Conservation (phyloP, 2,888 invertebrate species). For the Pasiphila rectangulata region DNA sequence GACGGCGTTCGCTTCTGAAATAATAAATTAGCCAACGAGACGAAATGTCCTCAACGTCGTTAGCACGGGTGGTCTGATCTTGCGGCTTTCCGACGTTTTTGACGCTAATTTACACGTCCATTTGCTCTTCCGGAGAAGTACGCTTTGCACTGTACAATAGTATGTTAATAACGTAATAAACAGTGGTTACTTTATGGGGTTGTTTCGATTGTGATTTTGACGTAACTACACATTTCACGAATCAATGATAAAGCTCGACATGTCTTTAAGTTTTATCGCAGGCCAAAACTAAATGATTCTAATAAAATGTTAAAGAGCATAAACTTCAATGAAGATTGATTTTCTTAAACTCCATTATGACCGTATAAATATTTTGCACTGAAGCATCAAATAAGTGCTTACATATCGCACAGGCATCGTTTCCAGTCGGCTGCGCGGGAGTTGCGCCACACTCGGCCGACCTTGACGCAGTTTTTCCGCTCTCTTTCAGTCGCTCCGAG, state of each 20-base stretch:
- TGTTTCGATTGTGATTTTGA: too few relatives aligned
- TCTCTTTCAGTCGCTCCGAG: constrained; percentile 75
- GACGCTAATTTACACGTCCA: constrained; percentile 50
- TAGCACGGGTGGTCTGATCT: constrained; percentile 69
- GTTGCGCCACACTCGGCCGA: constrained; percentile 67
- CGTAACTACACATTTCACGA: too few relatives aligned
- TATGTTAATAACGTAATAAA: constrained; percentile 8
- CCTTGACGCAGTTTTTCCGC: constrained; percentile 79
- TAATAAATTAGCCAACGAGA: constrained; percentile 75
- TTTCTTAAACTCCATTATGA: constrained; percentile 13
- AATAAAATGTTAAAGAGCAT: too few relatives aligned
- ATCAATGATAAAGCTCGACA: too few relatives aligned
- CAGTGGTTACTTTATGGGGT: constrained; percentile 5
- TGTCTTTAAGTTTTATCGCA: too few relatives aligned
- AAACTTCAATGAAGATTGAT: not conserved
- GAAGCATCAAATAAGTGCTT: constrained; percentile 39
- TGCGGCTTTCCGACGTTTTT: constrained; percentile 39
- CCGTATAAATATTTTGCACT: constrained; percentile 31
- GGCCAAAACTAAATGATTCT: too few relatives aligned
- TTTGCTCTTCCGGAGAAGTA: constrained; percentile 35
- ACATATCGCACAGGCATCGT: constrained; percentile 46
- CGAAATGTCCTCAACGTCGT: constrained; percentile 62
- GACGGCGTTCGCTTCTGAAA: constrained; percentile 65
- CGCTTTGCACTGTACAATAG: not conserved
- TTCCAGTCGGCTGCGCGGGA: constrained; percentile 65